These are phyloP conservation scores for Malaclemys terrapin DNA, from an alignment of 2,113 vertebrate species.

Conservation along the genomic window DNA sequence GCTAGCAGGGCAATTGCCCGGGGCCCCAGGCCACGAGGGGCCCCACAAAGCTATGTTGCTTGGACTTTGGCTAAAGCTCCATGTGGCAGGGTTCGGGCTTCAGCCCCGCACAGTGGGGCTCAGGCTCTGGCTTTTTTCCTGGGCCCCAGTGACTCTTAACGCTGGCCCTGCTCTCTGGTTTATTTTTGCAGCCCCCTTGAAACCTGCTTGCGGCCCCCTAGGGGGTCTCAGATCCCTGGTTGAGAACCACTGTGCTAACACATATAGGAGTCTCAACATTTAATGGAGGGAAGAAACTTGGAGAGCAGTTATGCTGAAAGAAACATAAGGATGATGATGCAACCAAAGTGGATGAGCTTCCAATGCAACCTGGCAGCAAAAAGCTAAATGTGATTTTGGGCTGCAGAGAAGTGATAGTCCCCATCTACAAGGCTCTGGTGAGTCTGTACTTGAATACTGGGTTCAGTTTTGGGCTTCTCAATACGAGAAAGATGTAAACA, in stretches of 20 bases:
- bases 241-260: not conserved
- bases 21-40: no score
- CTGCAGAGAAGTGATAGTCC: not conserved
- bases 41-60: no score
- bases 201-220: no score
- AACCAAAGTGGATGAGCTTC: not conserved
- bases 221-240: no score
- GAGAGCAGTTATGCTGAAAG: not conserved
- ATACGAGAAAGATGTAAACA: not conserved
- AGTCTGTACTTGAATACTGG: not conserved
- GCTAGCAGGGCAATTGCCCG: no score
- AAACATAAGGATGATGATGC: not conserved
- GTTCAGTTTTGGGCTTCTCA: not conserved
- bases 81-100: no score
- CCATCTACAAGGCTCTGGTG: not conserved
- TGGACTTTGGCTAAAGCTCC: no score
- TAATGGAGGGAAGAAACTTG: not conserved
- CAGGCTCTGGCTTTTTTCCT: no score
- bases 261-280: not conserved
- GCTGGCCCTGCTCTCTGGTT: no score
- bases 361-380: not conserved
- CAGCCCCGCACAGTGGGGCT: no score
- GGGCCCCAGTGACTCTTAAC: no score
- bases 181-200: no score
- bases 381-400: not conserved